These are phyloP conservation scores for Gambusia affinis DNA, from an alignment of 2,113 vertebrate genomes.

Conservation along the genomic window DNA sequence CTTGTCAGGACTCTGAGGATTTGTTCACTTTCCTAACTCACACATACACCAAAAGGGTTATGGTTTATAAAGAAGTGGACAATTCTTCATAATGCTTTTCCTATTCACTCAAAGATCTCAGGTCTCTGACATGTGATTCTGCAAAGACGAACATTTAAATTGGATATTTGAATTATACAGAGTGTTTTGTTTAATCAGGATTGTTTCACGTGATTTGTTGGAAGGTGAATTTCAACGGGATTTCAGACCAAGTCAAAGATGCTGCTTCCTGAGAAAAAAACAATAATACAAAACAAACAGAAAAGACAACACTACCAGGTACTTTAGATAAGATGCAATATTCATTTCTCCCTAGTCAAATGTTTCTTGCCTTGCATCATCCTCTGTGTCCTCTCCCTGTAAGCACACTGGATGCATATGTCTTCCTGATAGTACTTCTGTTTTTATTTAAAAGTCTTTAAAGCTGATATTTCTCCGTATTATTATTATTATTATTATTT, in stretches of 20 bases:
- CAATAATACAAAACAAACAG: background rate
- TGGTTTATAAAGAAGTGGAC: no score
- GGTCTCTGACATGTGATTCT: no score
- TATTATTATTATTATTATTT: slow-evolving; percentile 32
- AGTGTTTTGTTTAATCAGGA: no score
- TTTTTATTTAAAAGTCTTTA: slow-evolving; percentile 43
- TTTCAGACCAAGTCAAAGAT: background rate
- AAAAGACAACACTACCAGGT: background rate
- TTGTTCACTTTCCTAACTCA: no score
- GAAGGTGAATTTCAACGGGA: background rate
- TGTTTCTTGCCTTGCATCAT: background rate
- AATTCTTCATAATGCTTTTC: no score
- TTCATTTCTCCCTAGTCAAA: slow-evolving; percentile 1
- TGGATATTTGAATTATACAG: no score
- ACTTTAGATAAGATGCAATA: background rate
- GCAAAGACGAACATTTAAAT: no score
- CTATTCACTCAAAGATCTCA: no score
- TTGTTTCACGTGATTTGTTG: background rate
- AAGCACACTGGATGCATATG: background rate
- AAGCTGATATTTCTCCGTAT: slow-evolving; percentile 26
- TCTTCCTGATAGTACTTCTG: background rate
- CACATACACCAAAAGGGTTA: no score
- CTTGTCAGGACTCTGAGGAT: no score
- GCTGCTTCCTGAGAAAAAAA: background rate
- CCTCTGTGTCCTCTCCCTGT: background rate